Conservation (phyloP, 1,140 invertebrate genomes). For the Drepana arcuata region DNA sequence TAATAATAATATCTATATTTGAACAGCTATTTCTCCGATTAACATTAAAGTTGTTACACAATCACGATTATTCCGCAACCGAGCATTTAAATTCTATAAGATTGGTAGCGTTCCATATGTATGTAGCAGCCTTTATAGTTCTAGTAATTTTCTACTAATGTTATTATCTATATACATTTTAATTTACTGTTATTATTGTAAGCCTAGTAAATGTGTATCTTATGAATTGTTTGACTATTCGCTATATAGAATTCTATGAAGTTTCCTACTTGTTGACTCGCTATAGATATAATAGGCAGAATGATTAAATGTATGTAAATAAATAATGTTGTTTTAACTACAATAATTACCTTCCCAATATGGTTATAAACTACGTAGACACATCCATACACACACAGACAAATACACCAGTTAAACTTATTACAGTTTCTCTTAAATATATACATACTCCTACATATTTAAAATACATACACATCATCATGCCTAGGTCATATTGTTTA, state of each 20-base stretch:
- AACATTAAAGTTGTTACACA: constrained; percentile 4
- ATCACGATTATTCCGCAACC: not conserved
- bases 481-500: too few species aligned
- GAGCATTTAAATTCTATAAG: not conserved
- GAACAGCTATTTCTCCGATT: too few species aligned
- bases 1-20: too few species aligned
- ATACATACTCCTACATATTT: too few species aligned
- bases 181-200: constrained; percentile 5
- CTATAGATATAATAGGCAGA: constrained; percentile 17
- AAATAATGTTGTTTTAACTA: too few species aligned
- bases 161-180: not conserved
- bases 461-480: too few species aligned
- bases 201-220: constrained; percentile 6
- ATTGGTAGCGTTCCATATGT: not conserved
- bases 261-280: constrained; percentile 15
- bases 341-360: too few species aligned
- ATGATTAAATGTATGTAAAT: constrained; percentile 22
- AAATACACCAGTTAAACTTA: too few species aligned
- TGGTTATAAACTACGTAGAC: too few species aligned
- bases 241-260: constrained; percentile 6
- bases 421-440: too few species aligned
- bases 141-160: not conserved
- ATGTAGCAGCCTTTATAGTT: not conserved
- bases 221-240: constrained; percentile 11
- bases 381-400: too few species aligned